Percentiles rank a stretch among this genome's conserved stretches.
These are phyloP conservation scores for Halcyon leucocephala DNA, from an alignment of 2,797 vertebrate species.

Conservation along the genomic window DNA sequence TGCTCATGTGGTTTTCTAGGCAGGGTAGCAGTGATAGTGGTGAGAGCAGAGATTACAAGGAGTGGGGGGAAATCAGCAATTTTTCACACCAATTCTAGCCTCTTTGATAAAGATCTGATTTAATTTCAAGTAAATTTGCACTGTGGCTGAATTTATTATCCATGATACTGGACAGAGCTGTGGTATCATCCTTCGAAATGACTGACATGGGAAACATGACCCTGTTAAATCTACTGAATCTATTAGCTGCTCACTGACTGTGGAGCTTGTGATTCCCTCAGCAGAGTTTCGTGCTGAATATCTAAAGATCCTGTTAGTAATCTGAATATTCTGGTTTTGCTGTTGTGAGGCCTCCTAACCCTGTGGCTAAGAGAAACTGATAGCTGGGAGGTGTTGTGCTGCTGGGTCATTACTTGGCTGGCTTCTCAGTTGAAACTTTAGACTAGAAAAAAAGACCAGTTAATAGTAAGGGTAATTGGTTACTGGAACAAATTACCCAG, in stretches of 20 bases:
- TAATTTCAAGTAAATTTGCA: background rate
- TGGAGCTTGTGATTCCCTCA: background rate
- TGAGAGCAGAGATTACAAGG: background rate
- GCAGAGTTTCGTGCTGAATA: background rate
- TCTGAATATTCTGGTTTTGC: background rate
- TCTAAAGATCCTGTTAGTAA: background rate
- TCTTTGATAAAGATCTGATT: slow-evolving; percentile 25
- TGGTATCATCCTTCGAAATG: background rate
- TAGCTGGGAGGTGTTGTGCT: background rate
- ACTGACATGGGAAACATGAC: background rate
- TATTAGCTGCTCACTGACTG: background rate
- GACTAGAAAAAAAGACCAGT: background rate
- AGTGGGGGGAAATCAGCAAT: rapidly evolving
- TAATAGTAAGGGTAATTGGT: background rate
- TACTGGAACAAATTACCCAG: background rate
- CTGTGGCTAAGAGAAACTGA: background rate
- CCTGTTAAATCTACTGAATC: background rate
- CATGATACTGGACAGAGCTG: background rate
- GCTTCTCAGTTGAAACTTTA: background rate
- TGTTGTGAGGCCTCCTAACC: background rate
- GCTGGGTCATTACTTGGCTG: background rate
- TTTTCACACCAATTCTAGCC: background rate
- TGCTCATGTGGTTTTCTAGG: background rate
- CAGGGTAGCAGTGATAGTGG: background rate
- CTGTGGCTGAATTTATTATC: background rate